Base-by-base conservation (phyloP, 2,888 invertebrate genomes). In the Sinodicranocentrus sp. region DNA sequence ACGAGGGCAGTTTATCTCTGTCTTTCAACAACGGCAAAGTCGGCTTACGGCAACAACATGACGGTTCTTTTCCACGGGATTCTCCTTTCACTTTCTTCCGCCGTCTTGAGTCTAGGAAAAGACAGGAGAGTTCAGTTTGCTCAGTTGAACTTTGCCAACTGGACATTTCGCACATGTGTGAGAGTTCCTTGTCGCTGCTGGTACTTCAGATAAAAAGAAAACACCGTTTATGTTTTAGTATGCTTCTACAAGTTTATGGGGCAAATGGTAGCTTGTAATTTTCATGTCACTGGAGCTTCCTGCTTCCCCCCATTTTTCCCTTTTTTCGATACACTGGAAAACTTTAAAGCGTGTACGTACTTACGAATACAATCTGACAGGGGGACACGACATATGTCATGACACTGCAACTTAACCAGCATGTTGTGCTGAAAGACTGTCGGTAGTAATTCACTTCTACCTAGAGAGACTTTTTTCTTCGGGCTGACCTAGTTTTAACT, bases 1-100 rank as follows among this genome's bases (percentile, higher is more conserved):
- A 17, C 28, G 28, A 61, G 23, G 43, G 72, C 72, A 52, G 80
- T 80, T 80, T 80, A 72, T 80, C 80, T 80, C 33, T 72, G 80
- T 80, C 80, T 80, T 43, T 80, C 80, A 65, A 44, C 80, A 65
- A 39, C 43, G 65, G 65, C 80, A 59, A 79, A 23, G 71, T 70
- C 71, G 44, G 70, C 63, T 59, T 70, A 59, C 70, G 68, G 61
- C 33, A 65, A 54, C 26, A 54, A 54, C 65, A 65, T 80, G 80
- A 72, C 72, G 21, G 80, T 57, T 72, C 65, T 65, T 39, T 59
- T 59, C 10, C 59, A 59, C 23, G 10, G 21, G 57, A 3, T 57
- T 63, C 48, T 48, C n/a, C n/a, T 17, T n/a, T 3, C n/a, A 5
- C 8, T 48, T 48, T 48, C 48, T 10, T 17, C 15, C 33, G n/a